phyloP scores from a whole-genome alignment of 2,113 vertebrate species.

The Gallinago undulata region DNA sequence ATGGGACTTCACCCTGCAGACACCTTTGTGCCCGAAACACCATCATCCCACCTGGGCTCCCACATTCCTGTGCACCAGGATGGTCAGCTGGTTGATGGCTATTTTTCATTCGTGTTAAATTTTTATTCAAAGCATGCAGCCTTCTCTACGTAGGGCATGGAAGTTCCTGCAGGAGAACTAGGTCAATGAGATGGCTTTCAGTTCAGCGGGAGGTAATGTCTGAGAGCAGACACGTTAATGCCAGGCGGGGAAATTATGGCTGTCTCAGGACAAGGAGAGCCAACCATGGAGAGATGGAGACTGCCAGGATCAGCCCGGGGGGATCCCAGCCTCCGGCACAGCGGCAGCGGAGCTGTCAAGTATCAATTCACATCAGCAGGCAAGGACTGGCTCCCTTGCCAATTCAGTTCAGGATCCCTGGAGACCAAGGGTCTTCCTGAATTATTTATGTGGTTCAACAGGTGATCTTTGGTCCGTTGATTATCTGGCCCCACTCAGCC shows the following conservation, averaged over 20 bases:
- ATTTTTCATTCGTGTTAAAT: neutral
- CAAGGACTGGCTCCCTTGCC: neutral
- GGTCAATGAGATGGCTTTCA: neutral
- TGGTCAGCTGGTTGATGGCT: neutral
- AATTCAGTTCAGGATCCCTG: neutral
- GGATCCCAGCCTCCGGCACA: neutral
- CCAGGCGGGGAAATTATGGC: neutral
- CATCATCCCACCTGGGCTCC: neutral
- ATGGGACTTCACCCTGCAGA: neutral
- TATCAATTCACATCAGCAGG: neutral
- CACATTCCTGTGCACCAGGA: neutral
- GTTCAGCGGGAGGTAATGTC: neutral
- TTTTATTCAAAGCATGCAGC: neutral
- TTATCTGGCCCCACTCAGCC: neutral
- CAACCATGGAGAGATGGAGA: neutral
- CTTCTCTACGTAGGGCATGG: neutral
- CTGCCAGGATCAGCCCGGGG: neutral
- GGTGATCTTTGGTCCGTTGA: neutral
- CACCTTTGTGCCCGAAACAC: neutral
- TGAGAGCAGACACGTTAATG: neutral
- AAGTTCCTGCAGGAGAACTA: neutral
- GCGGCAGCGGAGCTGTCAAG: neutral
- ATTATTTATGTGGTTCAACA: conserved; percentile 19
- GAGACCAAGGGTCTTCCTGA: neutral
- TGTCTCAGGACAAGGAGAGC: neutral